Base-by-base conservation (phyloP, 2,113 vertebrate genomes). In the Pteropus alecto region DNA sequence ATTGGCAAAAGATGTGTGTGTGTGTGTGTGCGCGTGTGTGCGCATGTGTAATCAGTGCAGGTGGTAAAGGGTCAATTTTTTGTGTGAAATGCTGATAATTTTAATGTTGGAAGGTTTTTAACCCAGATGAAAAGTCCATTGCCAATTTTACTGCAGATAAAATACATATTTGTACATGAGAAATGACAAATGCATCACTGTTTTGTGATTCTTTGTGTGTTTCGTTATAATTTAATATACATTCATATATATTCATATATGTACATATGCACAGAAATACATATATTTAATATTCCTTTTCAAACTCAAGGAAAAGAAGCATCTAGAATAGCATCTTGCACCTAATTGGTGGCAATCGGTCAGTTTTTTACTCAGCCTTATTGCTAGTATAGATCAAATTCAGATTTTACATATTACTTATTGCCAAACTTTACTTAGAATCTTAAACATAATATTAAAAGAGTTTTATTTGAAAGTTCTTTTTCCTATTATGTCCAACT, bases 341-440 rank as follows among this genome's bases (percentile, higher is more conserved):
- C 14, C 22, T 63, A 76, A 15, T 35, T 85, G 24, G 0, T 90
- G 30, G 3, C n/a, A 73, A 35, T n/a, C 26, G 54, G 10, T 87
- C 90, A 43, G 15, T 48, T 51, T 82, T 82, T 77, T 19, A 33
- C 2, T 63, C 21, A 7, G 2, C 94, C 21, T 87, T 82, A 82
- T 3, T 84, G 46, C 8, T 83, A 63, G 60, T 24, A 73, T 2
- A 16, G 12, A 35, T 88, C 16, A 70, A 19, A 90, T 60, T 90
- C 48, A 83, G 11, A 65, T 84, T 84, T 77, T 60, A 46, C 7
- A 33, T 79, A 51, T 41, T 21, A 58, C 2, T 83, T 73, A 48
- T 68, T 90, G 13, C 26, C 76, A 74, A 78, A 83, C 43, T 54
- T 97, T 70, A 93, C 13, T 41, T 41, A 93, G 58, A 96, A 83